Evolutionary conservation across 2,888 invertebrate genomes (phyloP), one percentile per base, ranked within the genome.

Genomic region (Griposia aprilina): DNA sequence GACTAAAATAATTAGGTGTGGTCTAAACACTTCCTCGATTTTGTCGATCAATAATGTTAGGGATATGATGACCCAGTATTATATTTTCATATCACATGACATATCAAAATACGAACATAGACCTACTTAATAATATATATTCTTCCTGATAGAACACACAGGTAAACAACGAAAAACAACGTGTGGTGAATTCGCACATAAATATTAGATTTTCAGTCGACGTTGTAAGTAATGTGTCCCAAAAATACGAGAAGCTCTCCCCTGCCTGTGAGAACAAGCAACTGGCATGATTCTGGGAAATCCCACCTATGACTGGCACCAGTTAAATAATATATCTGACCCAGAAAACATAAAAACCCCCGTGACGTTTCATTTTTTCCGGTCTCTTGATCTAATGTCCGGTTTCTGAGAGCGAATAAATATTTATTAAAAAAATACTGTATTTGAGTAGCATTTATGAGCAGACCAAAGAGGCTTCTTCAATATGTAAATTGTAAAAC

Each of bases 291-390:
- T 60, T 26, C n/a, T 50, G 26, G 59, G 77, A 36, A 86, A 82
- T 83, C 48, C n/a, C 45, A 60, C 41, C 55, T 62, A 82, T 77
- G 68, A 82, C 60, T 85, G 78, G 68, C 86, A 82, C 15, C 60
- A 62, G 36, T 45, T 86, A 65, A 77, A 86, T 83, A 82, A 83
- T 86, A 77, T 82, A 83, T 83, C 65, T 69, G 86, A 60, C 82
- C 86, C 67, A 82, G 50, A 85, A 81, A 69, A 65, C 55, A 60
- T 69, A n/a, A 79, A 81, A 70, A 66, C 68, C 36, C 23, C 4
- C 72, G 52, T 80, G 80, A 84, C 62, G 70, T 30, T 62, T 80
- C 62, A 68, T 72, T 73, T 84, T 72, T 65, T 10, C 23, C 23
- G 15, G 62, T 63, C 62, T 8, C 48, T 41, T 81, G 48, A 63